Evolutionary conservation across 2,797 vertebrate species (phyloP), one percentile per base, ranked within the genome.

Genomic region (Takifugu rubripes): DNA sequence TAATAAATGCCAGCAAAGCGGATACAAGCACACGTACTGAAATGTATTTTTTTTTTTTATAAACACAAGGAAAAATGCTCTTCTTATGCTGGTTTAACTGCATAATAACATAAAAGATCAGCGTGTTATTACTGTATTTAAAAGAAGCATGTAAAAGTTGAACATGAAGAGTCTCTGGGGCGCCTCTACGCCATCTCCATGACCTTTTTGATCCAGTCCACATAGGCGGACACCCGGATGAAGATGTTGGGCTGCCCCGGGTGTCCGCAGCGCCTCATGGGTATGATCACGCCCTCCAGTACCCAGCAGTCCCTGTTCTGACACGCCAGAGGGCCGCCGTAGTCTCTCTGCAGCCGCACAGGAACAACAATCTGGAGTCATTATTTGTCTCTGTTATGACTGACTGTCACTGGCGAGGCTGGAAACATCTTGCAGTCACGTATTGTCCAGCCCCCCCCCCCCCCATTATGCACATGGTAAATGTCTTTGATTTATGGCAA

Each of bases 201-300:
- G 87, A 96, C 96, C 79, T 99, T 99, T 84, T 96, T 92, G 79
- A 98, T 96, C 97, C 97, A 98, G 88, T 98, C 93, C 5, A 95
- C 95, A 0, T 95, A 99, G 56, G 94, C 84, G 0, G 97, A 97
- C 52, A 97, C 88, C 0, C 96, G 94, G 71, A 91, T 93, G 84
- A 96, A 98, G 87, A 97, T 88, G 54, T 93, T 95, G 0, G 97
- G 97, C 73, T 94, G 93, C 6, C 91, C 92, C 0, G 82, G 88
- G 86, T 93, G 92, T 59, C 95, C 95, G 0, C 97, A 98, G 61
- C 97, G 93, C 1, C 94, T 92, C 82, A 95, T 93, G 4, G 97
- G 97, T 54, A 94, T 94, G 77, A 98, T 98, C 57, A 98, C 93
- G 2, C 97, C 97, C 77, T 99, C 92, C 6, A 98, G 89, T 50